Percentiles rank a stretch among this genome's conserved stretches.
These are phyloP conservation scores for Mactromeris polynyma DNA, from an alignment of 2,888 invertebrate species.

Conservation along the genomic window DNA sequence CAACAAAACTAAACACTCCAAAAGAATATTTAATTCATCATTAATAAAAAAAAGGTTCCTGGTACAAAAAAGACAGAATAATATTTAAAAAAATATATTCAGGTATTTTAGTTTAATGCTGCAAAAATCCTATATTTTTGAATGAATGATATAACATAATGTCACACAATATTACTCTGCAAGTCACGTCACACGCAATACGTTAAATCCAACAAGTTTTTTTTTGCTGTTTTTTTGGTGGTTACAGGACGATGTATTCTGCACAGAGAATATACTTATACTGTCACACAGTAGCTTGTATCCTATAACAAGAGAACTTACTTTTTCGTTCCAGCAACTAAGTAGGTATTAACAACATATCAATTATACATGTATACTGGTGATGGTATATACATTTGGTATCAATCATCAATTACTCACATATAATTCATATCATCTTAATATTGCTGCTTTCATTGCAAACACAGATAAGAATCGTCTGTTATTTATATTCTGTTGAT, in stretches of 20 bases:
- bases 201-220: not conserved
- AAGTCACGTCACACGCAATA: not conserved
- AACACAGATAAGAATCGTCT: not conserved
- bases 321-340: not conserved
- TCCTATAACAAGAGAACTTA: not conserved
- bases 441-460: not conserved
- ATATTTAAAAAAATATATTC: not conserved
- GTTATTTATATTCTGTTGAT: not conserved
- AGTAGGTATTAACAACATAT: not conserved
- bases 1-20: too few relatives aligned
- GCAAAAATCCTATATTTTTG: not conserved
- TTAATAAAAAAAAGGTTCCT: too few relatives aligned
- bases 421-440: not conserved
- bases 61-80: too few relatives aligned
- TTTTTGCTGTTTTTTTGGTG: not conserved
- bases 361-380: conserved; percentile 6
- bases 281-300: not conserved
- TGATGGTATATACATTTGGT: not conserved
- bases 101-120: not conserved
- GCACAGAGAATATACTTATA: not conserved
- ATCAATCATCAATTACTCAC: not conserved
- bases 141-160: not conserved
- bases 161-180: not conserved
- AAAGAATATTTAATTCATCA: too few relatives aligned
- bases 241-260: not conserved